Conservation (phyloP, 2,888 invertebrate genomes). For the Laothoe populi region DNA sequence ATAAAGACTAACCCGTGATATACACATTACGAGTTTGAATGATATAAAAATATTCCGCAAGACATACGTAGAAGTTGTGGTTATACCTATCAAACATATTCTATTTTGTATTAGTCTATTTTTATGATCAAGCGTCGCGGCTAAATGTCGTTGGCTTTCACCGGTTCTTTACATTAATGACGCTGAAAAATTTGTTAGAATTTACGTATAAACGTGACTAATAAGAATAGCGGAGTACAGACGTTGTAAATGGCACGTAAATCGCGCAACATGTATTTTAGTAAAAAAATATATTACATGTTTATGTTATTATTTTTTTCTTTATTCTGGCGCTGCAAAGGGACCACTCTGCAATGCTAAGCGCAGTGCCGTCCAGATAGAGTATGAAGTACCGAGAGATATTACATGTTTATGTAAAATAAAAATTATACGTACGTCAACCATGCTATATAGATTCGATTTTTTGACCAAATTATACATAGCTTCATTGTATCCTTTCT, state of each 20-base stretch:
- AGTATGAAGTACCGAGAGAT: too few relatives aligned
- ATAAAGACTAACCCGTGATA: too few relatives aligned
- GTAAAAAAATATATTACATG: background rate
- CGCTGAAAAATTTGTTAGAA: conserved; percentile 2
- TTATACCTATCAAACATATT: conserved; percentile 7
- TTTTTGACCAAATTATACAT: background rate
- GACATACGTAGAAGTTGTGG: background rate
- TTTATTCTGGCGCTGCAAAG: too few relatives aligned
- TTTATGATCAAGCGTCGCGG: background rate
- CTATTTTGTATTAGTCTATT: conserved; percentile 9
- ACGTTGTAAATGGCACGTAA: background rate
- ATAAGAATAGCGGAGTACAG: background rate
- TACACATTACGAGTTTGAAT: background rate
- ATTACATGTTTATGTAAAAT: too few relatives aligned
- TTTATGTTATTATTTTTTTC: background rate
- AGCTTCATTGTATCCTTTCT: background rate
- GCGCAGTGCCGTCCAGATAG: too few relatives aligned
- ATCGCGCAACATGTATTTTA: background rate
- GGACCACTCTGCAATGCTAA: too few relatives aligned
- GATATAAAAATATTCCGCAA: background rate
- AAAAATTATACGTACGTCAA: background rate
- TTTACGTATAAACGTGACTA: background rate
- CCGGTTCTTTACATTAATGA: background rate
- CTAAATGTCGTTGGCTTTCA: conserved; percentile 1
- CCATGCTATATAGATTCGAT: background rate